Evolutionary conservation across 1,140 invertebrate species (phyloP), one percentile per base, ranked within the genome.

Genomic region (Sycobia sp.): DNA sequence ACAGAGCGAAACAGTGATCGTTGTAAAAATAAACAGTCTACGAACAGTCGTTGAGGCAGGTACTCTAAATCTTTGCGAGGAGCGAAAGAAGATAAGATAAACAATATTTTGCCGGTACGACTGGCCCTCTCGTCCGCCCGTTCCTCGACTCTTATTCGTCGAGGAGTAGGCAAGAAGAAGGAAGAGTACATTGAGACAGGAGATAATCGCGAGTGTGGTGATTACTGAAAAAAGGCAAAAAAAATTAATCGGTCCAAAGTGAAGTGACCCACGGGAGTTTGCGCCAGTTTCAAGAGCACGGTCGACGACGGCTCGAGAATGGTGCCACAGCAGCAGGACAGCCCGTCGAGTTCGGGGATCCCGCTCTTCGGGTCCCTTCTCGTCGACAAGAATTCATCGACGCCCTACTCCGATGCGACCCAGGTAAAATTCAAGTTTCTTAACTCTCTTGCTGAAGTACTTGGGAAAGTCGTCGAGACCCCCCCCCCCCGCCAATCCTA

Each of bases 391-490:
- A 91, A 93, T 80, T 96, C 94, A 13, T 84, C 88, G 27, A 98
- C 95, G 44, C 95, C 95, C 16, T 98, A 98, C 82, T 93, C 94
- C 64, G 95, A 98, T 86, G 95, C 95, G 39, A 97, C 95, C 66
- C 93, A 96, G 89, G 92, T 95, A 87, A 87, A 4, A 7, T 7
- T 32, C 29, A 11, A 11, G 29, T 11, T 32, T 32, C 29, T 32
- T 32, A 11, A 4, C 29, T n/a, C n/a, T n/a, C n/a, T n/a, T n/a
- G n/a, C n/a, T n/a, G n/a, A n/a, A n/a, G 7, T 9, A 4, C 25
- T 49, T 1, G 5, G 13, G n/a, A 36, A 20, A 22, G 18, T 8
- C 36, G 25, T 9, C 32, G 46, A 34, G 29, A 23, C 22, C 16
- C 20, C 3, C n/a, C 11, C 47, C 23, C 16, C 1, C 13, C 22